Evolutionary conservation across 2,888 invertebrate species (phyloP).

Genomic region (Nipponacmea schrenckii): DNA sequence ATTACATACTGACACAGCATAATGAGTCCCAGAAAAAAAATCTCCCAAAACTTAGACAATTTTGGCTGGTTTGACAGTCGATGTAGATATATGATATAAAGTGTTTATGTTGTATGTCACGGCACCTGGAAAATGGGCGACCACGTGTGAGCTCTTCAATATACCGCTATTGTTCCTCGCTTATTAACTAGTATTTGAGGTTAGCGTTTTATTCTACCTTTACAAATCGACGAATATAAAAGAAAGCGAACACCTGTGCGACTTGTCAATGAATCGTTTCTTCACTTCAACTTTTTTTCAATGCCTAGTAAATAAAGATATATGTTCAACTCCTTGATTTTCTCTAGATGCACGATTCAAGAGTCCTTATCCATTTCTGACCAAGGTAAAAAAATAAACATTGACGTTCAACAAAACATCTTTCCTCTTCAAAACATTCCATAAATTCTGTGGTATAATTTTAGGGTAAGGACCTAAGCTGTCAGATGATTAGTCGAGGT

Average conservation of each 20-base stretch:
- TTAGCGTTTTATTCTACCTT: not conserved
- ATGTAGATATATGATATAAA: not conserved
- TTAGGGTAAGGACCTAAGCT: too few species aligned
- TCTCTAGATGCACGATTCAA: not conserved
- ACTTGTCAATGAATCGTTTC: constrained; percentile 6
- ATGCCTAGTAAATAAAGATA: constrained; percentile 4
- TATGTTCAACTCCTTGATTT: constrained; percentile 1
- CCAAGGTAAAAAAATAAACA: not conserved
- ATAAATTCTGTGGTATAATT: too few species aligned
- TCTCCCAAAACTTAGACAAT: too few species aligned
- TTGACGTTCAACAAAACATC: not conserved
- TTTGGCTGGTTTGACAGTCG: too few species aligned
- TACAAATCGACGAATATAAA: not conserved
- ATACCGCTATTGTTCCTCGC: not conserved
- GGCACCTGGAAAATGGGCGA: not conserved
- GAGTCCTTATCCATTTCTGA: not conserved
- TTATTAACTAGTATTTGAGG: constrained; percentile 2
- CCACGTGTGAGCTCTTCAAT: constrained; percentile 4
- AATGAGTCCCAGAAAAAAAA: too few species aligned
- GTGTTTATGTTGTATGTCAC: not conserved
- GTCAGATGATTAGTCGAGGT: too few species aligned
- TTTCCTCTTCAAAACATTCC: not conserved
- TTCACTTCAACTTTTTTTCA: not conserved
- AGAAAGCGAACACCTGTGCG: constrained; percentile 6
- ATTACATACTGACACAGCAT: too few species aligned